These are phyloP conservation scores for Stomatorhinus ivindoensis DNA, from an alignment of 2,113 vertebrate species.

Conservation along the genomic window DNA sequence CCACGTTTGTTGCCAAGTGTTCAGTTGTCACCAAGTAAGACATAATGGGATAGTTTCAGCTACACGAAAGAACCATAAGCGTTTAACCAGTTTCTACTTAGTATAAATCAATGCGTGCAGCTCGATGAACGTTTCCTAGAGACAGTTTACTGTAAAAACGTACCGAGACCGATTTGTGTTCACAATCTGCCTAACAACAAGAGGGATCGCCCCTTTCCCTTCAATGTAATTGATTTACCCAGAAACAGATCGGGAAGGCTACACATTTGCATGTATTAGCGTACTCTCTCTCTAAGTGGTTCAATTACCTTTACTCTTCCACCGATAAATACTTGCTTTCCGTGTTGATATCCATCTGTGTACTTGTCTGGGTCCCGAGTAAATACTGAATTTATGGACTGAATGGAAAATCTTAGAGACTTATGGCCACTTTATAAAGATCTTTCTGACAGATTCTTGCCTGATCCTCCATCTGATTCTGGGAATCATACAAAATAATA, in stretches of 20 bases:
- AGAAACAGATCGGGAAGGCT: background rate
- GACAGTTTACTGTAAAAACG: background rate
- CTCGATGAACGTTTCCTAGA: background rate
- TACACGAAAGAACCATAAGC: background rate
- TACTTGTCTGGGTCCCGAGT: slow-evolving; percentile 28
- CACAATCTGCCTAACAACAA: background rate
- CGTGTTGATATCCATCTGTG: background rate
- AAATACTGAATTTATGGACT: slow-evolving; percentile 17
- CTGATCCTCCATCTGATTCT: background rate
- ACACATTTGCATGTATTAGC: background rate
- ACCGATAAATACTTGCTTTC: background rate
- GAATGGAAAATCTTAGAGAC: background rate
- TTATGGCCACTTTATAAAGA: background rate
- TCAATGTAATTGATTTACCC: background rate
- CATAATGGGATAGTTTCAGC: background rate
- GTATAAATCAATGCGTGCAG: background rate
- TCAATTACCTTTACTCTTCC: background rate
- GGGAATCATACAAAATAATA: background rate
- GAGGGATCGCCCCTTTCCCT: background rate
- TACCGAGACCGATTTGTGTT: background rate
- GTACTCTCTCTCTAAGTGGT: background rate
- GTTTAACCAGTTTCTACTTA: background rate
- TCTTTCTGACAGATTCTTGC: background rate
- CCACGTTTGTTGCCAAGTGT: background rate
- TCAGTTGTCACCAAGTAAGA: background rate